These are phyloP conservation scores for Augochlora pura DNA, from an alignment of 1,140 invertebrate species.

Conservation along the genomic window DNA sequence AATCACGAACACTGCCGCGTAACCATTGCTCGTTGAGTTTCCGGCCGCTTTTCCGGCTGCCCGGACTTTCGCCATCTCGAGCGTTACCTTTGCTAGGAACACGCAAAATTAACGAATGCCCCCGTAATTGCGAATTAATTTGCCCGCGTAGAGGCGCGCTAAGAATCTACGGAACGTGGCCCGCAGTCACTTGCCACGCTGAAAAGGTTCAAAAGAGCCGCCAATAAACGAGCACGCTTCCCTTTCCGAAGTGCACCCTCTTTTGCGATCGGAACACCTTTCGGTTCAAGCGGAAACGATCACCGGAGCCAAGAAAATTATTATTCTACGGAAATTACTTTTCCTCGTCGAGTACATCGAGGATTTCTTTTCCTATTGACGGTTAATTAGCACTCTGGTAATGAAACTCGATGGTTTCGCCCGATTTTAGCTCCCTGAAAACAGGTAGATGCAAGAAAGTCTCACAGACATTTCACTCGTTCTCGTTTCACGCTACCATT, in stretches of 20 bases:
- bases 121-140: conserved; percentile 53
- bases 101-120: conserved; percentile 42
- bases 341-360: too few species aligned
- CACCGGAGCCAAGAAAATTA: background rate
- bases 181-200: conserved; percentile 15
- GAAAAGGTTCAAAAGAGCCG: conserved; percentile 11
- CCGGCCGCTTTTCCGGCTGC: background rate
- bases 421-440: too few species aligned
- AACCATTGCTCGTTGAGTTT: conserved; percentile 6
- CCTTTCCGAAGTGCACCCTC: background rate
- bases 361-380: too few species aligned
- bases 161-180: conserved; percentile 35
- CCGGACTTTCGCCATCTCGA: background rate
- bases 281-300: background rate
- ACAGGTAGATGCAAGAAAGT: too few species aligned
- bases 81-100: background rate
- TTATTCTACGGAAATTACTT: background rate
- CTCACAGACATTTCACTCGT: too few species aligned
- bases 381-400: too few species aligned
- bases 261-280: background rate
- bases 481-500: too few species aligned
- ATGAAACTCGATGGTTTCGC: too few species aligned
- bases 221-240: conserved; percentile 26
- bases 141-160: conserved; percentile 11
- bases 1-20: conserved; percentile 4